phyloP scores from a whole-genome alignment of 37 sponge, comb jelly and placozoan species.

The Eunapius fragilis region DNA sequence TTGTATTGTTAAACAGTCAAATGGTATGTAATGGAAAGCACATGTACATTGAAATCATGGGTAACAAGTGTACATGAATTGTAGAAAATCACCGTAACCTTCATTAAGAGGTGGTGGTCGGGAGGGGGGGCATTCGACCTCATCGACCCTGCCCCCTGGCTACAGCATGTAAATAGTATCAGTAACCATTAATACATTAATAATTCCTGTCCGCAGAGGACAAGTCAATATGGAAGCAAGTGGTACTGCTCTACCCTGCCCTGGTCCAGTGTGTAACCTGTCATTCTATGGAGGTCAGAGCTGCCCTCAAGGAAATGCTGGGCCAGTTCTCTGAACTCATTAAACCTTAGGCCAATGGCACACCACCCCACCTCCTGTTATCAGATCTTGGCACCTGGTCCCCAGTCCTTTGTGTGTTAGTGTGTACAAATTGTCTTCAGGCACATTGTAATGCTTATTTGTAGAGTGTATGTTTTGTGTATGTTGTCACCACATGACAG shows the following conservation, averaged over 20 bases:
- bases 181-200: neutral
- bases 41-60: too few relatives aligned
- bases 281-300: constrained; percentile 70
- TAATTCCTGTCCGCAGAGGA: constrained; percentile 41
- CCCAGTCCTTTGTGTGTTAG: neutral
- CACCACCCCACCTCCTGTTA: too few relatives aligned
- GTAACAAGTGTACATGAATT: too few relatives aligned
- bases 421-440: neutral
- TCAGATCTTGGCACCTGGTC: neutral
- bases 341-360: neutral
- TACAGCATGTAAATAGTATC: too few relatives aligned
- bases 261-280: constrained; percentile 93
- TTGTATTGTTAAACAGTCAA: too few relatives aligned
- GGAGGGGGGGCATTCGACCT: too few relatives aligned
- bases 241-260: constrained; percentile 73
- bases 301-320: constrained; percentile 48
- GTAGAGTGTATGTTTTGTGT: neutral
- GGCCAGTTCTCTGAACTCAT: constrained; percentile 60
- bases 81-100: too few relatives aligned
- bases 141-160: too few relatives aligned
- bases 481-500: neutral
- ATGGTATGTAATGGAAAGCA: too few relatives aligned
- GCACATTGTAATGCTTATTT: neutral
- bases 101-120: too few relatives aligned
- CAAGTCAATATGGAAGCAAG: constrained; percentile 66